Base-by-base conservation (phyloP, 2,797 vertebrate genomes). In the Microcaecilia unicolor region DNA sequence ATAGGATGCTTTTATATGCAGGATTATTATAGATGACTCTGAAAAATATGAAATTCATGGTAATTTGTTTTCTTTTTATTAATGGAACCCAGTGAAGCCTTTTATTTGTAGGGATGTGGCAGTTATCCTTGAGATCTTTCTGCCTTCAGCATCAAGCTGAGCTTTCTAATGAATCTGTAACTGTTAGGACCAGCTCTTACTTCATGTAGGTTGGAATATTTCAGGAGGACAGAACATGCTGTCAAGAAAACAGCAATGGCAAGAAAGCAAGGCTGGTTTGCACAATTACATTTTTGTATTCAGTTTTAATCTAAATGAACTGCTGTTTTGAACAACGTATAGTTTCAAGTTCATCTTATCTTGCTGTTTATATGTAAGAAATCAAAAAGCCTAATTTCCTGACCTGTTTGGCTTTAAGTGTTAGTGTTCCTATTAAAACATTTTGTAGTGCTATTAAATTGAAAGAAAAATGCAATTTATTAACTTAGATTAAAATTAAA, bases 31-130 rank as follows among this genome's bases (percentile, higher is more conserved):
- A 12, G 65, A 39, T 31, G 47, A 66, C 59, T 54, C 58, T 72
- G 64, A 60, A 52, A 72, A 80, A 76, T 71, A 53, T 72, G 61
- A 52, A 31, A 48, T 40, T 37, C 58, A 58, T 56, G 42, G 70
- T 75, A 75, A 83, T 81, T 78, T 75, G 51, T 76, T 80, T 76
- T 65, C 41, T 51, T 72, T 75, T 71, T 74, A 76, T 81, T 74
- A 82, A 58, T 53, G 40, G 64, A 76, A 58, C 61, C 67, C 60
- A 64, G 67, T 56, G 61, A 56, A 67, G 28, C 41, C 31, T 76
- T 77, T 76, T 67, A 72, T 72, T 75, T 77, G 46, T 51, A 56
- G 44, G 27, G 1, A n/a, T 54, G 43, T 58, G 51, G 47, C 36
- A 40, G 60, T 75, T 78, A 67, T 75, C 70, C 67, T 57, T 48